Evolutionary conservation across 2,888 invertebrate species (phyloP).

Genomic region (Brachyptera putata): DNA sequence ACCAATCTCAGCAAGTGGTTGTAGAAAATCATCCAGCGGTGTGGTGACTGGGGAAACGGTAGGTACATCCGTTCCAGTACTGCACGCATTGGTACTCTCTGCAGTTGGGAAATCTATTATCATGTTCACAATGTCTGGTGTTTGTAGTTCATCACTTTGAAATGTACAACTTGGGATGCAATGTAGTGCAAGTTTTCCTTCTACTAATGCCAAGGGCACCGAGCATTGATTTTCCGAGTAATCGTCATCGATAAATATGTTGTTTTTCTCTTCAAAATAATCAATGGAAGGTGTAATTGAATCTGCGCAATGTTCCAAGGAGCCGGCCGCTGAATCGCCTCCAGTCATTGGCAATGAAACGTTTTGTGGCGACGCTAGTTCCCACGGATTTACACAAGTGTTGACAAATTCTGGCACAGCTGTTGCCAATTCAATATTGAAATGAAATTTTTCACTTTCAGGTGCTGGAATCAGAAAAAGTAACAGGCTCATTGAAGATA

Average conservation of each 20-base stretch:
- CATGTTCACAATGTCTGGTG: conserved; percentile 12
- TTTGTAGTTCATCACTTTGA: not conserved
- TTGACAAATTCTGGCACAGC: conserved; percentile 1
- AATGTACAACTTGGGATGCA: too few relatives aligned
- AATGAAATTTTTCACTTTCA: not conserved
- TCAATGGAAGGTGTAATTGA: too few relatives aligned
- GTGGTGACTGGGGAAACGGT: not conserved
- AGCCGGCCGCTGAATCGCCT: too few relatives aligned
- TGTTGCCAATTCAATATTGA: conserved; percentile 1
- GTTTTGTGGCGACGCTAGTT: not conserved
- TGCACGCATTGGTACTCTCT: not conserved
- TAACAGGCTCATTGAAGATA: too few relatives aligned
- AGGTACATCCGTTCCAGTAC: not conserved
- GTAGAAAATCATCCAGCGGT: not conserved
- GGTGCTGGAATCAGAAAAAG: not conserved
- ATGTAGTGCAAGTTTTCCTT: not conserved
- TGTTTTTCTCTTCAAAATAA: not conserved
- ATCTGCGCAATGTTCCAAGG: too few relatives aligned
- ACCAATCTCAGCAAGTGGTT: not conserved
- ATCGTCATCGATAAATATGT: not conserved
- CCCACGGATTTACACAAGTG: not conserved
- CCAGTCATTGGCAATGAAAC: too few relatives aligned
- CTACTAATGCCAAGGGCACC: not conserved
- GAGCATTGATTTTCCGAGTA: not conserved
- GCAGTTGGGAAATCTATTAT: not conserved